Conservation (phyloP, 2,888 invertebrate species). For the Tineola bisselliella region DNA sequence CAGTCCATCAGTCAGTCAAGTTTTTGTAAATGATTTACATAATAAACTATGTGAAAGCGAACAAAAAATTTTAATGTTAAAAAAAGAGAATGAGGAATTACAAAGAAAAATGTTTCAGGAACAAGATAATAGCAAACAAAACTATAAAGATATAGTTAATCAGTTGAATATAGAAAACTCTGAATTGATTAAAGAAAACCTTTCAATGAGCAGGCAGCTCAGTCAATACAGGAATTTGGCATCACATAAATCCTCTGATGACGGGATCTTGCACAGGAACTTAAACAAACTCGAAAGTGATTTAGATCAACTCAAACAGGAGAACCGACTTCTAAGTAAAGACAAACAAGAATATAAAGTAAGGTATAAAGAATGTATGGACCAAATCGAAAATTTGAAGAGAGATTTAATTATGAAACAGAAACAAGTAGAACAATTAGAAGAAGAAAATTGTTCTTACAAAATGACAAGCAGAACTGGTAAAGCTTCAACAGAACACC, state of each 20-base stretch:
- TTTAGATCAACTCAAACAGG: slow-evolving; percentile 37
- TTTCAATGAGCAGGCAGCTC: slow-evolving; percentile 43
- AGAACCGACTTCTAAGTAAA: slow-evolving; percentile 40
- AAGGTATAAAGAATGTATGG: slow-evolving; percentile 44
- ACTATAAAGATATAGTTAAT: slow-evolving; percentile 50
- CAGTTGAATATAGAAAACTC: slow-evolving; percentile 55
- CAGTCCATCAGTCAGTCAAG: slow-evolving; percentile 26
- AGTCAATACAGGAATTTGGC: slow-evolving; percentile 42
- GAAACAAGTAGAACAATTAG: slow-evolving; percentile 47
- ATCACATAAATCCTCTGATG: slow-evolving; percentile 29
- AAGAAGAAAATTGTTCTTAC: slow-evolving; percentile 56
- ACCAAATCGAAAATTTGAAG: slow-evolving; percentile 48
- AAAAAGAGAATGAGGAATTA: slow-evolving; percentile 56
- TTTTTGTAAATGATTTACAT: slow-evolving; percentile 50
- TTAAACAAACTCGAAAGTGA: slow-evolving; percentile 38
- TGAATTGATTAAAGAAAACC: slow-evolving; percentile 55
- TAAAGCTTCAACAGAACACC: slow-evolving; percentile 49
- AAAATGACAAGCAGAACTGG: slow-evolving; percentile 53
- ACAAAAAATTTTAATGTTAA: slow-evolving; percentile 54
- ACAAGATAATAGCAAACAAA: slow-evolving; percentile 38
- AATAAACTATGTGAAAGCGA: slow-evolving; percentile 57
- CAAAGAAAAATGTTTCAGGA: slow-evolving; percentile 28
- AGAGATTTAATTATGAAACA: slow-evolving; percentile 50
- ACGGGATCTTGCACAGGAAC: slow-evolving; percentile 33
- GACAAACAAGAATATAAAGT: slow-evolving; percentile 53